Conservation (phyloP, 2,888 invertebrate species). For the Euspilapteryx auroguttella region DNA sequence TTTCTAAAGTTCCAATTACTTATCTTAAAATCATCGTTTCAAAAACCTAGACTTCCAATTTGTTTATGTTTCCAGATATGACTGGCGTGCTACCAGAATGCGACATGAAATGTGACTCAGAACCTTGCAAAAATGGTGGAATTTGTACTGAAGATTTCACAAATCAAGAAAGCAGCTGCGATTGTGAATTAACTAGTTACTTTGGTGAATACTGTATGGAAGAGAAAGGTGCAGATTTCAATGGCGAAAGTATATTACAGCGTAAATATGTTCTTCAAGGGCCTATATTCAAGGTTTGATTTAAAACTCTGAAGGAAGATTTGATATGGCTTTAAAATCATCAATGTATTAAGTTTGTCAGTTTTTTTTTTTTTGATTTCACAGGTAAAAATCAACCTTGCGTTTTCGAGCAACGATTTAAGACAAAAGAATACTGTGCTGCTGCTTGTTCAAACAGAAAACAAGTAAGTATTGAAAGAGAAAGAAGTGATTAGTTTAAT, state of each 20-base stretch:
- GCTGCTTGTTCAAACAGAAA: conserved; percentile 79
- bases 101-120: conserved; percentile 85
- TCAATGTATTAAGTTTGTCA: too few species aligned
- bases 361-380: too few species aligned
- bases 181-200: conserved; percentile 88
- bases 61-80: too few species aligned
- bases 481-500: too few species aligned
- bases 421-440: conserved; percentile 79
- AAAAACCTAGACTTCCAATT: too few species aligned
- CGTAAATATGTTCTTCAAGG: conserved; percentile 74
- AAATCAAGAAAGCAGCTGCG: conserved; percentile 82
- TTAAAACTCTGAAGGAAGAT: too few species aligned
- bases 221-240: conserved; percentile 89
- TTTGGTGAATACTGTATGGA: conserved; percentile 86
- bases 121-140: conserved; percentile 87
- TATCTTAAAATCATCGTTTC: too few species aligned
- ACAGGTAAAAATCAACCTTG: conserved; percentile 81
- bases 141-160: conserved; percentile 88
- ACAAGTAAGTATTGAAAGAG: conserved; percentile 61
- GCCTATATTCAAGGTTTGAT: conserved; percentile 59
- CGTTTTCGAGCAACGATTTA: conserved; percentile 82
- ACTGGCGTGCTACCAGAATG: conserved; percentile 79
- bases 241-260: conserved; percentile 81
- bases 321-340: too few species aligned
- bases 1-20: too few species aligned